These are phyloP conservation scores for Erythrocebus patas DNA, from an alignment of 2,113 vertebrate species.

Conservation along the genomic window DNA sequence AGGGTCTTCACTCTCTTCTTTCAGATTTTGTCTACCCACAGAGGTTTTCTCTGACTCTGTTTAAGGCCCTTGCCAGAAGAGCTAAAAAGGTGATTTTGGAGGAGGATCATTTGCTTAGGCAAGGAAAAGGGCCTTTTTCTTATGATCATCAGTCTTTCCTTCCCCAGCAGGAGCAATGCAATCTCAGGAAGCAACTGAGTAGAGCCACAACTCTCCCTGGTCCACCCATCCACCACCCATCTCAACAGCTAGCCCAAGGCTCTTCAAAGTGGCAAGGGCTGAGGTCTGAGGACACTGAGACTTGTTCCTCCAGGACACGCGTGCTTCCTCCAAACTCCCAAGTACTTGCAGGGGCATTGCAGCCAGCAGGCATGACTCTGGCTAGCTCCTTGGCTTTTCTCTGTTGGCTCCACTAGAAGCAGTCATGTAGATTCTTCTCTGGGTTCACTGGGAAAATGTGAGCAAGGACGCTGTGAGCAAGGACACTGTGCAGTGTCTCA, in stretches of 20 bases:
- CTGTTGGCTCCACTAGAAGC: neutral
- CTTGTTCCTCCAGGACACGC: fast-evolving
- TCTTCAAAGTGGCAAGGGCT: neutral
- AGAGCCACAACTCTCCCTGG: fast-evolving
- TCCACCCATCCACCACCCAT: fast-evolving
- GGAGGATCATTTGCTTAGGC: neutral
- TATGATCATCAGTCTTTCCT: neutral
- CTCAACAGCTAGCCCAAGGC: no score
- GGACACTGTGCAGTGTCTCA: no score
- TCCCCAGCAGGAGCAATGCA: neutral
- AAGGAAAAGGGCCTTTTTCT: neutral
- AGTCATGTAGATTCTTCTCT: neutral
- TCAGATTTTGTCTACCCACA: neutral
- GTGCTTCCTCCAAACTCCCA: neutral
- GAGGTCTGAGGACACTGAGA: neutral
- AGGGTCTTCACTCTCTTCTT: constrained; percentile 58
- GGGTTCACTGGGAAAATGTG: neutral
- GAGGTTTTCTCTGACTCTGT: neutral
- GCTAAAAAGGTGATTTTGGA: neutral
- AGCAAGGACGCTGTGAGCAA: neutral
- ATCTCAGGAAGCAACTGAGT: neutral
- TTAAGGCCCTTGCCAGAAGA: neutral
- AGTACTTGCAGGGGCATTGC: fast-evolving
- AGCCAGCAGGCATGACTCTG: neutral
- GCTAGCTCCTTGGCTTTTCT: neutral